Evolutionary conservation across 2,888 invertebrate species (phyloP).

Genomic region (Athalia cordata): DNA sequence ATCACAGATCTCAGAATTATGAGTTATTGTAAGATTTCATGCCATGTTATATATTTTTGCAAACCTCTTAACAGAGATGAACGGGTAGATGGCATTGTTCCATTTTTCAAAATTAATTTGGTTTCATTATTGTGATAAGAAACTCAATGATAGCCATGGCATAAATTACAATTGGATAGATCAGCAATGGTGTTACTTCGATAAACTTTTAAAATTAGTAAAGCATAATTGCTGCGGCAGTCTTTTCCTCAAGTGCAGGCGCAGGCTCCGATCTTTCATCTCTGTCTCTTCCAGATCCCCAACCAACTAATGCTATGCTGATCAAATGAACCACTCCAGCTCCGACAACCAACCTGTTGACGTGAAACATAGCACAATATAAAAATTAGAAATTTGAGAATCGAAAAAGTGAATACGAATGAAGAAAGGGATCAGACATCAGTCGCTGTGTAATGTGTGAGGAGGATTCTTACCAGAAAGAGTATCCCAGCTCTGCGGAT

Average conservation of each 20-base stretch:
- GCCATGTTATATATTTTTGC: too few relatives aligned
- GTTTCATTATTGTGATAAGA: too few relatives aligned
- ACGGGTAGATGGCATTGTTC: too few relatives aligned
- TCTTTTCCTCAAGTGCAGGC: slow-evolving; percentile 85
- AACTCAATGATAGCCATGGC: too few relatives aligned
- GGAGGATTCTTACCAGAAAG: slow-evolving; percentile 82
- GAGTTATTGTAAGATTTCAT: too few relatives aligned
- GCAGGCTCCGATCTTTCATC: slow-evolving; percentile 77
- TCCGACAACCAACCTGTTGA: slow-evolving; percentile 82
- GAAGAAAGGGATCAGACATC: not conserved
- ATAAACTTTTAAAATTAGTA: slow-evolving; percentile 74
- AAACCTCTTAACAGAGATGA: too few relatives aligned
- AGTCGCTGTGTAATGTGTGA: not conserved
- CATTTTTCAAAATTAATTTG: too few relatives aligned
- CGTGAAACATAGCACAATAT: too few relatives aligned
- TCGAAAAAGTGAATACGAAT: slow-evolving; percentile 11
- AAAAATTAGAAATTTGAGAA: slow-evolving; percentile 52
- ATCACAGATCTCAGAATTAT: too few relatives aligned
- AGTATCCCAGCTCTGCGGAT: slow-evolving; percentile 88
- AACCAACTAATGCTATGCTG: slow-evolving; percentile 83
- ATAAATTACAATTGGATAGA: too few relatives aligned
- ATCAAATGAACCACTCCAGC: slow-evolving; percentile 82
- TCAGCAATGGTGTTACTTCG: not conserved
- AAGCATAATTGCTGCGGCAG: slow-evolving; percentile 90
- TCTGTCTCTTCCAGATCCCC: slow-evolving; percentile 82